Evolutionary conservation across 2,113 vertebrate species (phyloP), one percentile per base, ranked within the genome.

Genomic region (Neofelis nebulosa): DNA sequence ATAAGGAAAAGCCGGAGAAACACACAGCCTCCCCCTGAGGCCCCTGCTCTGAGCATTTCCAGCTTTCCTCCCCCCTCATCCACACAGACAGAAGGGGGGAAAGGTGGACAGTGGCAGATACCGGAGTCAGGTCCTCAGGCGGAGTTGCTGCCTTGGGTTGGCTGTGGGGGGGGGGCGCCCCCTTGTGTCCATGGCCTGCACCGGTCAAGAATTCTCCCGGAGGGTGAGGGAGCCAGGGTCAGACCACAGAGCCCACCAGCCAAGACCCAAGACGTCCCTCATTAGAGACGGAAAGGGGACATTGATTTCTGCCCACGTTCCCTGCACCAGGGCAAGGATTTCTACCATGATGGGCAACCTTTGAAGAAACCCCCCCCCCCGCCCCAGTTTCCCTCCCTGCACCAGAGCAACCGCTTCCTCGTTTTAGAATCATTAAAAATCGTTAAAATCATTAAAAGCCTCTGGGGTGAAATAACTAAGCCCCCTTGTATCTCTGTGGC

Each of bases 201-300:
- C 0, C 0, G 12, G 16, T 57, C 81, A 52, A 71, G 76, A 89
- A 38, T 19, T 25, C 50, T 61, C 66, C 0, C 1, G 7, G 38
- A 50, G 25, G 19, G 5, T 2, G 6, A 38, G 9, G 31, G 15
- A 52, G 41, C 18, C n/a, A 29, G 21, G 23, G 45, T 0, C 31
- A 7, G 33, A 27, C 4, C 63, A 50, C 55, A 50, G 13, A 13
- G 4, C 0, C 19, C 57, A 27, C 10, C 0, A 0, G 1, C 14
- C 2, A 7, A 45, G 36, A 23, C 63, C 10, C 3, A 38, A 33
- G 38, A 33, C 2, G 1, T 3, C 33, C 27, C 18, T 31, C 25
- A 36, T 68, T 2, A 7, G 61, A 15, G 4, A 86, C 0, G 61
- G 12, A 21, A 1, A 86, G 0, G 0, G 33, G 31, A 31, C 38